phyloP scores from a whole-genome alignment of 2,888 invertebrate genomes.

The Neoaliturus tenellus region DNA sequence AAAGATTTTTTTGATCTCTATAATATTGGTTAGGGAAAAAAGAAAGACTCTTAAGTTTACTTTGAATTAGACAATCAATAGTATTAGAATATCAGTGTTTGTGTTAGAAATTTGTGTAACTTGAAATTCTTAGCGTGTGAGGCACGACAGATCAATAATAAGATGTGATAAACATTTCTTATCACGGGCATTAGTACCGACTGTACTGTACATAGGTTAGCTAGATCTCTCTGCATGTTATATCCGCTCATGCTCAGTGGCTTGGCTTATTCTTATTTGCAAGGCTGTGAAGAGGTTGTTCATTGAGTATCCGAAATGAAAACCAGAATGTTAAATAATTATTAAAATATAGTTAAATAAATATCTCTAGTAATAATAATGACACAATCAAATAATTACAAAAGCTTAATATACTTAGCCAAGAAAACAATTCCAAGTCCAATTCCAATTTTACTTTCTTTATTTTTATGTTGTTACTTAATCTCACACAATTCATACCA shows the following conservation, averaged over 20 bases:
- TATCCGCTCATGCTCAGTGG: constrained; percentile 12
- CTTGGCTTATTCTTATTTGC: neutral
- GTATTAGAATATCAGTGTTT: constrained; percentile 60
- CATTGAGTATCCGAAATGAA: neutral
- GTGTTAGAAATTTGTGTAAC: constrained; percentile 56
- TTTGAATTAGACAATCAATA: constrained; percentile 67
- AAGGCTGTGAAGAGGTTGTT: constrained; percentile 29
- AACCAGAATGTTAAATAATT: neutral
- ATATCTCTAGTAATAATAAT: too few relatives aligned
- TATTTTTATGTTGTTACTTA: neutral
- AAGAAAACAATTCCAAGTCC: neutral
- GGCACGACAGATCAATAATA: constrained; percentile 46
- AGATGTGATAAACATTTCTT: constrained; percentile 36
- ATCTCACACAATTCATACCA: neutral
- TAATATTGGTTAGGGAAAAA: constrained; percentile 63
- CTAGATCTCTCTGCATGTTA: constrained; percentile 49
- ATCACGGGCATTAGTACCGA: constrained; percentile 39
- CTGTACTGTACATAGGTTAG: constrained; percentile 51
- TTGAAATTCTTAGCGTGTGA: constrained; percentile 46
- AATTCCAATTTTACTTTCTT: neutral
- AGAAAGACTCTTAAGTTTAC: constrained; percentile 65
- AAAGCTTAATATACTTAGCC: neutral
- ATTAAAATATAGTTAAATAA: too few relatives aligned
- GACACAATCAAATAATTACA: neutral
- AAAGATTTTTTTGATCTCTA: constrained; percentile 57